Evolutionary conservation across 2,888 invertebrate genomes (phyloP), one percentile per base, ranked within the genome.

Genomic region (Tipula confusa): DNA sequence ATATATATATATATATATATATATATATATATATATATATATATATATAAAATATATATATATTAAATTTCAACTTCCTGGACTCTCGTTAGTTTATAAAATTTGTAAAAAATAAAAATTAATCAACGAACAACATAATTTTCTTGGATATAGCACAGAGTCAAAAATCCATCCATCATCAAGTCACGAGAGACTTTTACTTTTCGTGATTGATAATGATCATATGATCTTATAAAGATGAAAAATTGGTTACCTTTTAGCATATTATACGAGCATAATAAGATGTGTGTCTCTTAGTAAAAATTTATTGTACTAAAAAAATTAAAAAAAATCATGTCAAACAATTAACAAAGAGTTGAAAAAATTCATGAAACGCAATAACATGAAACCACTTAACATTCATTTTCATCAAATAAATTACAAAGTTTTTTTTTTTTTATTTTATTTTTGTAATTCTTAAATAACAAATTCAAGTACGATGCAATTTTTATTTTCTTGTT

Each of bases 301-400:
- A n/a, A 64, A 64, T 64, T 64, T 64, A 64, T 64, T 64, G 64
- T 24, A 64, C 64, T 64, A 9, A 64, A 64, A n/a, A n/a, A n/a
- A n/a, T n/a, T n/a, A n/a, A n/a, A n/a, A n/a, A n/a, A 64, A 64
- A 64, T 64, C 64, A 64, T 64, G 64, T 64, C 64, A 64, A 64
- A 24, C 64, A 64, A 64, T 64, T 64, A 64, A 64, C 64, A 64
- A 64, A 24, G 24, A 64, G 64, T 64, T 64, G 64, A 64, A 64
- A 64, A 64, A 64, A 64, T 64, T 64, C 64, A 64, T 24, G 64
- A 64, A 64, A 64, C 64, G 64, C 64, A 64, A 64, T 24, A 64
- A 64, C 64, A 64, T 64, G 64, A 64, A 64, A 64, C 64, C 64
- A 64, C 64, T 64, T 64, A 64, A 64, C 64, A 64, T 64, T 64